Base-by-base conservation (phyloP, 2,888 invertebrate genomes). In the Pachymerium ferrugineum region DNA sequence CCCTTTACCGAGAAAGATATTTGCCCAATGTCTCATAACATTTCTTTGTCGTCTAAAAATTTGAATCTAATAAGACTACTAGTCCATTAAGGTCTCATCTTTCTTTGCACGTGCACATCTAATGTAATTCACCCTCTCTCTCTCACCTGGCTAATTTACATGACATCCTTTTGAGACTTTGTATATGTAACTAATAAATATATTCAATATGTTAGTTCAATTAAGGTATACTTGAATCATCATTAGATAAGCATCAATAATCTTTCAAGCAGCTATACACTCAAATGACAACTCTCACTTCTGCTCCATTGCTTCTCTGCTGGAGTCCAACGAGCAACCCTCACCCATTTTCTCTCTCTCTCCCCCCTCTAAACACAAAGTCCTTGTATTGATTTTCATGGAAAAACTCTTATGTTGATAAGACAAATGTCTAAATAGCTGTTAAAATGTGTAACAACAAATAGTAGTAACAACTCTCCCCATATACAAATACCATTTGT, bases 241-340 rank as follows among this genome's bases (percentile, higher is more conserved):
- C 62, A 62, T 62, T 62, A 62, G 62, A 62, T 62, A 62, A 62
- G 62, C 62, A 62, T 62, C 62, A 28, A 62, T 62, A 62, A 62
- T 62, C 62, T 62, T 25, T 62, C 25, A 62, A 62, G 62, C 62
- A 28, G n/a, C 62, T 28, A 62, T 62, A 62, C 25, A 62, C 62
- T 62, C 25, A 54, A 14, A 62, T 62, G 62, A 62, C 62, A 62
- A 62, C 62, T 62, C 62, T 62, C 62, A 62, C 62, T 62, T 62
- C 62, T 62, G 62, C 62, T 62, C 62, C 62, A 62, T 62, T 62
- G 62, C 62, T 62, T 62, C 62, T 28, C 62, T 62, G 62, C 62
- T 62, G 62, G 62, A 62, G 62, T 22, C 62, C 62, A 14, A n/a
- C 62, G 28, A 28, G 25, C 28, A 62, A 28, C 62, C 62, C 62